Evolutionary conservation across 2,797 vertebrate genomes (phyloP).

Genomic region (Garrulus glandarius): DNA sequence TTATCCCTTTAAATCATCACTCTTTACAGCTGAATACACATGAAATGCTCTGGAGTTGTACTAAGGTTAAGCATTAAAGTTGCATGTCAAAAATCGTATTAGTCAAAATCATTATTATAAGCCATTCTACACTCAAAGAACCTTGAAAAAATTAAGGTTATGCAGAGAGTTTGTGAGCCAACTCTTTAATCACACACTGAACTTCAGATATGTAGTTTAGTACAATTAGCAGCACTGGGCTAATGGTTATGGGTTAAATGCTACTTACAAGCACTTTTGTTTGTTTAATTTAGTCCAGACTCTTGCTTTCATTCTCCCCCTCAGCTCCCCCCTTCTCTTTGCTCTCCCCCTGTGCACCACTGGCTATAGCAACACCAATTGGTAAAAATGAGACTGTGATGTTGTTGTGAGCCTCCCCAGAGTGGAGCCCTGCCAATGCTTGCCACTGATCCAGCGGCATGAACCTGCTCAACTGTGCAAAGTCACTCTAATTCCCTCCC

Average conservation of each 20-base stretch:
- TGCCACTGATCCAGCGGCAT: slow-evolving; percentile 82
- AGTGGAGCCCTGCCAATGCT: slow-evolving; percentile 81
- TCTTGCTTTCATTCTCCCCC: slow-evolving; percentile 54
- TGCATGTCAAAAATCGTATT: slow-evolving; percentile 86
- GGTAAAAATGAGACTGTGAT: slow-evolving; percentile 81
- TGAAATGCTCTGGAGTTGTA: slow-evolving; percentile 84
- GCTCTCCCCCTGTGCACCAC: slow-evolving; percentile 73
- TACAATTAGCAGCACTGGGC: slow-evolving; percentile 75
- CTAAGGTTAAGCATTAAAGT: slow-evolving; percentile 86
- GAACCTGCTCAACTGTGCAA: slow-evolving; percentile 83
- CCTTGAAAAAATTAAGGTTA: slow-evolving; percentile 87
- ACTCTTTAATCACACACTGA: slow-evolving; percentile 76
- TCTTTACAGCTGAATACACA: slow-evolving; percentile 85
- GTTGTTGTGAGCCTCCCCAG: slow-evolving; percentile 80
- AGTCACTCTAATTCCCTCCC: slow-evolving; percentile 85
- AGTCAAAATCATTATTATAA: slow-evolving; percentile 87
- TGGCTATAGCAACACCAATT: slow-evolving; percentile 79
- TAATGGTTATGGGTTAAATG: slow-evolving; percentile 64
- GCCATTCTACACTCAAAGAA: slow-evolving; percentile 84
- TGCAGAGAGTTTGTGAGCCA: slow-evolving; percentile 79
- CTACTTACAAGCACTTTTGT: slow-evolving; percentile 61
- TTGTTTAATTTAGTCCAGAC: slow-evolving; percentile 73
- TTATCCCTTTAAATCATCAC: slow-evolving; percentile 85
- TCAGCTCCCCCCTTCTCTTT: slow-evolving; percentile 15
- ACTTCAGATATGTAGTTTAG: slow-evolving; percentile 67